A percentile compares a stretch with the other conserved stretches of the same genome.
Conservation (phyloP, 2,113 vertebrate genomes). For the Oreochromis aureus region DNA sequence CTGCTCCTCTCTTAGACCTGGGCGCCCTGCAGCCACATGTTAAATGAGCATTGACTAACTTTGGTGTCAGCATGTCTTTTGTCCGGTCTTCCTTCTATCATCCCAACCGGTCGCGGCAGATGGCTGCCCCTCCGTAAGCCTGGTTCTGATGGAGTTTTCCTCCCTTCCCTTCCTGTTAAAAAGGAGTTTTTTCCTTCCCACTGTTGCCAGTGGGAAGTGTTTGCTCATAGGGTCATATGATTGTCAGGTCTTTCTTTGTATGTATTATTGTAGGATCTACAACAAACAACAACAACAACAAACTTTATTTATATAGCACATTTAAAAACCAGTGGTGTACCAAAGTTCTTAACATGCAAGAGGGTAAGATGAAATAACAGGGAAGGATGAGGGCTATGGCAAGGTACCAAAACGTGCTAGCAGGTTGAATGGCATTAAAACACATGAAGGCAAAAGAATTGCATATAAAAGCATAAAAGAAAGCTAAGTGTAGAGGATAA, state of each 20-base stretch:
- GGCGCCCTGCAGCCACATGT: neutral
- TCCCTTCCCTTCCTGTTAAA: neutral
- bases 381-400: too few relatives aligned
- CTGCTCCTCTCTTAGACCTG: neutral
- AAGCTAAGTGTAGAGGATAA: too few relatives aligned
- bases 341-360: too few relatives aligned
- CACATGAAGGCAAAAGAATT: too few relatives aligned
- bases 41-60: neutral
- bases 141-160: neutral
- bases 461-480: too few relatives aligned
- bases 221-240: neutral
- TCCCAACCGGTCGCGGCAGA: neutral
- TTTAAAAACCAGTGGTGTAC: too few relatives aligned
- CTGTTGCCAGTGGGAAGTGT: neutral
- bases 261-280: neutral
- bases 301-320: too few relatives aligned
- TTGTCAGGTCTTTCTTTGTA: neutral
- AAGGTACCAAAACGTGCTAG: too few relatives aligned
- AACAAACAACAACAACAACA: too few relatives aligned
- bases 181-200: neutral
- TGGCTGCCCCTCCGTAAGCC: neutral
- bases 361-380: too few relatives aligned
- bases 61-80: neutral
- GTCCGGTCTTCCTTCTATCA: neutral
- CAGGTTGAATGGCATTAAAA: too few relatives aligned